Percentiles rank a stretch among this genome's conserved stretches.
phyloP scores from a whole-genome alignment of 2,888 invertebrate genomes.

The Scaptomyza cyrtandrae region DNA sequence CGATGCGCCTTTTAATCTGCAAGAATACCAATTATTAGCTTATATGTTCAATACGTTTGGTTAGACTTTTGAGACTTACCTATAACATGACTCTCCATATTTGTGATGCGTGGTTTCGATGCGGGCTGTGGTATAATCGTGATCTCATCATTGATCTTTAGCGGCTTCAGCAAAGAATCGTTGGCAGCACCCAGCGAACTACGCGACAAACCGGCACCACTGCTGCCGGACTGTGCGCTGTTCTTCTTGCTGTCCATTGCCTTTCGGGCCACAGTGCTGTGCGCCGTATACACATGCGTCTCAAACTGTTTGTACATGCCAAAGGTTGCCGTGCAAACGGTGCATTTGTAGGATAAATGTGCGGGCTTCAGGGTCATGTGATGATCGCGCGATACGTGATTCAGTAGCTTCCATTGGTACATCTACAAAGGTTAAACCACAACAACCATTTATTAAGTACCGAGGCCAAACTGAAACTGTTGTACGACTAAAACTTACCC shows the following conservation, averaged over 20 bases:
- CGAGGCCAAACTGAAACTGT: neutral
- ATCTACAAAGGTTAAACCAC: constrained; percentile 87
- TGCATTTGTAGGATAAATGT: constrained; percentile 97
- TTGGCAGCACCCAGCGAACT: constrained; percentile 81
- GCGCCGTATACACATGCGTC: constrained; percentile 96
- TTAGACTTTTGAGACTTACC: constrained; percentile 66
- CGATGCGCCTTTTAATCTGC: constrained; percentile 63
- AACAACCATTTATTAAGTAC: neutral
- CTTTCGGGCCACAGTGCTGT: constrained; percentile 94
- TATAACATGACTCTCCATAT: constrained; percentile 85
- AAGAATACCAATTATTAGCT: neutral
- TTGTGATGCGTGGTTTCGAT: constrained; percentile 84
- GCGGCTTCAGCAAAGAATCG: constrained; percentile 90
- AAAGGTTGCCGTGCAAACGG: constrained; percentile 96
- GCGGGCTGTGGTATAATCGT: constrained; percentile 94
- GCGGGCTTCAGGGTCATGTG: constrained; percentile 96
- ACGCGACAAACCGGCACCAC: constrained; percentile 66
- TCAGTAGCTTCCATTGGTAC: constrained; percentile 96
- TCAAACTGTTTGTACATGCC: constrained; percentile 98
- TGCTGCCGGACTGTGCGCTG: constrained; percentile 65
- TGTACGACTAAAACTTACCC: constrained; percentile 87
- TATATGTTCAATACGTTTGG: neutral
- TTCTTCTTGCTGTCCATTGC: constrained; percentile 88
- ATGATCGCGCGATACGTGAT: constrained; percentile 96
- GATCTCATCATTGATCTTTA: constrained; percentile 95